Conservation (phyloP, 2,797 vertebrate species). For the Lepidocolaptes lacrymiger region DNA sequence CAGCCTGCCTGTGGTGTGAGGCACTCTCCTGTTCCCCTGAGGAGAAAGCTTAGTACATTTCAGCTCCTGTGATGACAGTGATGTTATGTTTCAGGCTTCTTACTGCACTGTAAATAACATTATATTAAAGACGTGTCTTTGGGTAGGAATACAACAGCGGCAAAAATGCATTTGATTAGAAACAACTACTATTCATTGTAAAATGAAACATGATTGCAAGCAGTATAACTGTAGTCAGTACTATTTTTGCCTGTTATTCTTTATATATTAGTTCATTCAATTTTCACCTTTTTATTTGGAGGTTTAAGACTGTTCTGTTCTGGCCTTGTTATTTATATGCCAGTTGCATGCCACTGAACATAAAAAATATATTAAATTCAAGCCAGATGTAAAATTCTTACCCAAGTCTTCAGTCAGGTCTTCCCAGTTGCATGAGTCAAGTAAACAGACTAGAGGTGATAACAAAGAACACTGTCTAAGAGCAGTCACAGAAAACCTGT, state of each 20-base stretch:
- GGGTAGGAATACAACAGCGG: not conserved
- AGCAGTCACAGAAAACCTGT: not conserved
- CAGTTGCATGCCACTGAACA: not conserved
- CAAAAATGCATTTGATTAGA: not conserved
- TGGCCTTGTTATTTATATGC: not conserved
- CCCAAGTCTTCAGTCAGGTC: not conserved
- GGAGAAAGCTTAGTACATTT: not conserved
- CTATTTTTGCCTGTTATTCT: not conserved
- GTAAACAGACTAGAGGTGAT: not conserved
- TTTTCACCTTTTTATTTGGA: not conserved
- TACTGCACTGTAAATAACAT: not conserved
- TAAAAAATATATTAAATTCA: not conserved
- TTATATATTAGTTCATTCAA: not conserved
- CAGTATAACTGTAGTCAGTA: not conserved
- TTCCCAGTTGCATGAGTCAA: not conserved
- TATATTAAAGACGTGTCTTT: not conserved
- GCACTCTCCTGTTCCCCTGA: not conserved
- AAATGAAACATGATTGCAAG: not conserved
- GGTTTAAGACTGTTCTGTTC: not conserved
- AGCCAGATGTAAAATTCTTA: not conserved
- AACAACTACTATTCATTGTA: not conserved
- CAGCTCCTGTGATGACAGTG: not conserved
- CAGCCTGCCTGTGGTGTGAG: not conserved
- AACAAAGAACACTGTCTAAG: not conserved
- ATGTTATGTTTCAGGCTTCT: conserved; percentile 34